phyloP scores from a whole-genome alignment of 2,888 invertebrate species.

The Cryptocephalus moraei region DNA sequence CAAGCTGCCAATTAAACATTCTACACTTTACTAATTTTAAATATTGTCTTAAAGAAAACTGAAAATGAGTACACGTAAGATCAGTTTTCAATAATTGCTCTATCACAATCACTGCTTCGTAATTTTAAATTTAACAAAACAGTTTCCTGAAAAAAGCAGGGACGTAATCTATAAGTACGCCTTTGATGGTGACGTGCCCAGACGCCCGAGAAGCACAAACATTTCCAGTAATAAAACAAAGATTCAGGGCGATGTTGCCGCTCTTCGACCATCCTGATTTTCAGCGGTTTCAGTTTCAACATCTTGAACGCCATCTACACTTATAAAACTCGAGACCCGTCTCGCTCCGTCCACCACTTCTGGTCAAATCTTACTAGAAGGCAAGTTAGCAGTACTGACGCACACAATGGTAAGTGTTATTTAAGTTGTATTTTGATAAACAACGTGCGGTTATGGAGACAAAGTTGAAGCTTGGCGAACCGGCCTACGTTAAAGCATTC shows the following conservation, averaged over 20 bases:
- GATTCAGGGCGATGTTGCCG: not conserved
- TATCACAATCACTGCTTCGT: too few relatives aligned
- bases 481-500: conserved; percentile 31
- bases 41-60: too few relatives aligned
- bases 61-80: too few relatives aligned
- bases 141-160: too few relatives aligned
- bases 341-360: conserved; percentile 64
- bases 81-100: too few relatives aligned
- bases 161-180: too few relatives aligned
- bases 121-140: too few relatives aligned
- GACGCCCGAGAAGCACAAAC: too few relatives aligned
- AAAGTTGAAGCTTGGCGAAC: conserved; percentile 21
- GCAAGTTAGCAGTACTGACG: conserved; percentile 42
- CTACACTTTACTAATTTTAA: too few relatives aligned
- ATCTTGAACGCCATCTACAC: conserved; percentile 56
- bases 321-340: conserved; percentile 63
- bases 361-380: conserved; percentile 63
- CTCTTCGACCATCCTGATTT: not conserved
- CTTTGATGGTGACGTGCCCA: too few relatives aligned
- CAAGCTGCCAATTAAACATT: too few relatives aligned
- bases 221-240: too few relatives aligned
- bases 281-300: conserved; percentile 25
- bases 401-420: conserved; percentile 37
- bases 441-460: conserved; percentile 8
- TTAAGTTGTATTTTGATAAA: conserved; percentile 10